These are phyloP conservation scores for Archivesica marissinica DNA, from an alignment of 1,140 invertebrate genomes.

Conservation along the genomic window DNA sequence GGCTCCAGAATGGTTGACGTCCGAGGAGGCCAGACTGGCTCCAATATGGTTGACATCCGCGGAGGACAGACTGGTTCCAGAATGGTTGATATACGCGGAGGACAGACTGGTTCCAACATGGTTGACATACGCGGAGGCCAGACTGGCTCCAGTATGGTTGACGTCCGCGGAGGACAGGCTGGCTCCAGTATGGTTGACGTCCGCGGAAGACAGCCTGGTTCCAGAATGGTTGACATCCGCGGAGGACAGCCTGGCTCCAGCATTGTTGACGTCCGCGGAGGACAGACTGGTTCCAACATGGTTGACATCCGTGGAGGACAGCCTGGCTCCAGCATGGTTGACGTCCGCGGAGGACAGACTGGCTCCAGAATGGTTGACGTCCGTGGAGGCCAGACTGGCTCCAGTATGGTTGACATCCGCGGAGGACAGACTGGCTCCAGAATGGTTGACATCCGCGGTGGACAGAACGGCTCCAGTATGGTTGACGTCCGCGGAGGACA, in stretches of 20 bases:
- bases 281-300: neutral
- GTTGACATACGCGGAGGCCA: conserved; percentile 1
- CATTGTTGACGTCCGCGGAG: conserved; percentile 25
- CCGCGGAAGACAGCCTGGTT: neutral
- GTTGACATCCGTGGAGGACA: neutral
- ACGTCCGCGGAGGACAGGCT: conserved; percentile 12
- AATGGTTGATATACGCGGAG: too few relatives aligned
- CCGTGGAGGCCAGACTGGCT: neutral
- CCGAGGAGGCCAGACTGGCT: neutral
- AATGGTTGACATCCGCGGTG: neutral
- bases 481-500: neutral
- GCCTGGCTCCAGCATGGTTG: conserved; percentile 25
- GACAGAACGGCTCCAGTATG: neutral
- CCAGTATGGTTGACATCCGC: conserved; percentile 2
- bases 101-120: too few relatives aligned
- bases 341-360: conserved; percentile 4
- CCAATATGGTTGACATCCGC: too few relatives aligned
- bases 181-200: conserved; percentile 36
- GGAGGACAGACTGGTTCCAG: too few relatives aligned
- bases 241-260: neutral
- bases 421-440: neutral
- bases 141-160: conserved; percentile 5
- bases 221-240: conserved; percentile 34
- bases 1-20: too few relatives aligned
- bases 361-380: conserved; percentile 4